Evolutionary conservation across 2,797 vertebrate genomes (phyloP), one percentile per base, ranked within the genome.

Genomic region (Cynopterus sphinx): DNA sequence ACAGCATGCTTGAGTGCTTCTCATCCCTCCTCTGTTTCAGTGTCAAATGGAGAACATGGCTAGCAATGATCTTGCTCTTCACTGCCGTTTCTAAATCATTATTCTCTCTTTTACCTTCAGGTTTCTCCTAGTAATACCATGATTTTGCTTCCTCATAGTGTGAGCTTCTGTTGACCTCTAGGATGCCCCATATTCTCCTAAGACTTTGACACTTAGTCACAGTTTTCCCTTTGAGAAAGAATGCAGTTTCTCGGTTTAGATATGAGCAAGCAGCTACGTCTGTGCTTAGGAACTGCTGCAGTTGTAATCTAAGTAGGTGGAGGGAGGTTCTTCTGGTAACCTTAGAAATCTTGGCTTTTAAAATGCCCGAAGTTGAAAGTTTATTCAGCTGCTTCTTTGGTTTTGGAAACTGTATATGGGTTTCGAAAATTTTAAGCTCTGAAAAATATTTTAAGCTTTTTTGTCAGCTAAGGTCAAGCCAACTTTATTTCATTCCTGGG

Each of bases 391-490:
- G 84, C 63, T 33, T 17, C 71, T 87, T 92, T 91, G 71, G 81
- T 78, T 96, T 93, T 86, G 81, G 94, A 96, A 93, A 68, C 75
- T 79, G 41, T 63, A 53, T 77, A 94, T 89, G 90, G 75, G 12
- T 46, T 91, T 96, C 94, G 81, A 94, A 91, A 88, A 73, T 55
- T 77, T 93, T 63, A 85, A 92, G 73, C 31, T 65, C 73, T 78
- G 67, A 87, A 55, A 93, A 90, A 84, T 71, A 87, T 57, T 70
- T 82, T 81, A 75, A 90, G 51, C 78, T 75, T 79, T 96, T 86
- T 93, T 92, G 71, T 94, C 57, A 67, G 33, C 65, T 71, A 36
- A 87, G 31, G 63, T 78, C 73, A 77, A 49, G 73, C 71, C 73
- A 68, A 3, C 36, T 93, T 95, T 19, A 70, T 79, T 71, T 92